phyloP scores from a whole-genome alignment of 92 coral and sea anemone genomes.

The Parazoanthus darwini region DNA sequence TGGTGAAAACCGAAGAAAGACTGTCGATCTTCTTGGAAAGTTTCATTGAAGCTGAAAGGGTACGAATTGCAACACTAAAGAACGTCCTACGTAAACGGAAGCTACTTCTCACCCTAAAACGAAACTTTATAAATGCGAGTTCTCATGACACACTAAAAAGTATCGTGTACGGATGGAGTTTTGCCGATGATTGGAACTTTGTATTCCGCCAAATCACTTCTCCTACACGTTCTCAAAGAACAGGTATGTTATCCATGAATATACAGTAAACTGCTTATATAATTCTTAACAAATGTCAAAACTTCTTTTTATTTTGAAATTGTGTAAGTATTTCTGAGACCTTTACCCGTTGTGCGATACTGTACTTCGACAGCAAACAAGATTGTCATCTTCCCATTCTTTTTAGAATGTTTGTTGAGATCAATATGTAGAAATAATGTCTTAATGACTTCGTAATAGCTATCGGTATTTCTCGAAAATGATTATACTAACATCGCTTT shows the following conservation, averaged over 20 bases:
- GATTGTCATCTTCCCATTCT: background rate
- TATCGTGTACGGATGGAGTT: slow-evolving; percentile 19
- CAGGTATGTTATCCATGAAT: background rate
- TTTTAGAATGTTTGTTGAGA: background rate
- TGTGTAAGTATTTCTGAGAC: too few species aligned
- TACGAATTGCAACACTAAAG: background rate
- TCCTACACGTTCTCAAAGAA: background rate
- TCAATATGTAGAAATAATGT: background rate
- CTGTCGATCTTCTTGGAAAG: background rate
- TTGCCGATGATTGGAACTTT: slow-evolving; percentile 9
- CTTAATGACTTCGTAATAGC: background rate
- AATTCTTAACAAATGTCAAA: background rate
- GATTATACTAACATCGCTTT: background rate
- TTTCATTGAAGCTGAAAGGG: slow-evolving; percentile 24
- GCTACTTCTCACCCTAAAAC: background rate
- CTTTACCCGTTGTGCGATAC: too few species aligned
- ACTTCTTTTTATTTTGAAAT: background rate
- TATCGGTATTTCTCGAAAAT: background rate
- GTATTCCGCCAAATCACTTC: background rate
- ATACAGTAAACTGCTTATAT: background rate
- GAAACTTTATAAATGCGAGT: background rate
- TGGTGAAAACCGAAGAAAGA: background rate
- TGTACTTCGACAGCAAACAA: background rate
- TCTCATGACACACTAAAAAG: background rate
- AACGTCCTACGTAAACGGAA: background rate